phyloP scores from a whole-genome alignment of 2,888 invertebrate genomes.

The Norana najaformis region DNA sequence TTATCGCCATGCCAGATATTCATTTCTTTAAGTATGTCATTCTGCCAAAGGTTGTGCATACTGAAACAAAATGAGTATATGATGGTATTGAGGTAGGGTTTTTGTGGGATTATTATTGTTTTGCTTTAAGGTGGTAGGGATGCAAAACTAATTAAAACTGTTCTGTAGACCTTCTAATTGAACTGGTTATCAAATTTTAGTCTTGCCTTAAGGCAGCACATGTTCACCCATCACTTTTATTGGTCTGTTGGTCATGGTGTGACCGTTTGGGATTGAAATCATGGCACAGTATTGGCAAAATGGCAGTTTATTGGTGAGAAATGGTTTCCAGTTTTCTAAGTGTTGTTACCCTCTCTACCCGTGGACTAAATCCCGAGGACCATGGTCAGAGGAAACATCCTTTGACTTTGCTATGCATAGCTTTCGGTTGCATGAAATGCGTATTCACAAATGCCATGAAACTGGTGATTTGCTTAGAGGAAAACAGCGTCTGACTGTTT shows the following conservation, averaged over 20 bases:
- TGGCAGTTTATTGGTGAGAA: neutral
- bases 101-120: neutral
- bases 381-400: neutral
- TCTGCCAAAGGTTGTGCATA: neutral
- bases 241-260: neutral
- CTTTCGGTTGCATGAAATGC: no score
- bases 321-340: neutral
- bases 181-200: neutral
- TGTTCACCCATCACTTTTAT: neutral
- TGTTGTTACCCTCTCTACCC: neutral
- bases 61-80: neutral
- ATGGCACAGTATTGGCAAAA: neutral
- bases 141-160: neutral
- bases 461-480: no score
- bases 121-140: conserved; percentile 15
- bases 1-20: neutral
- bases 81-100: neutral
- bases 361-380: neutral
- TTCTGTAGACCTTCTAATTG: neutral
- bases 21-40: neutral
- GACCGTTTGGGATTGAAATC: neutral
- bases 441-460: no score
- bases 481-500: neutral
- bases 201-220: neutral
- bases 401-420: neutral